phyloP scores from a whole-genome alignment of 35 echinoderm and acorn worm genomes.

The Amphiura filiformis region DNA sequence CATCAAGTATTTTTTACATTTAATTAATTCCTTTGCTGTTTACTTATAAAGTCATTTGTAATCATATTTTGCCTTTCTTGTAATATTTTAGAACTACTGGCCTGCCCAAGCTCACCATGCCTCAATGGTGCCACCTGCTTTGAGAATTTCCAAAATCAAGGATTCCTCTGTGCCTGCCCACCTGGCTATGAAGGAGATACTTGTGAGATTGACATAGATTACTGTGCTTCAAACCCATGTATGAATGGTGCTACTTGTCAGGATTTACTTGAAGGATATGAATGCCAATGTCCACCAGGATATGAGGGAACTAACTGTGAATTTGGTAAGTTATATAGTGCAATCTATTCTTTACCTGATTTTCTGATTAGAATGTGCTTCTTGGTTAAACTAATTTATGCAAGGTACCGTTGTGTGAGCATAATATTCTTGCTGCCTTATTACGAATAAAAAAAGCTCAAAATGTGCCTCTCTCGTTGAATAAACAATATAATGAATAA shows the following conservation, averaged over 20 bases:
- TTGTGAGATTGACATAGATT: slow-evolving; percentile 34
- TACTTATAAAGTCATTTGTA: no score
- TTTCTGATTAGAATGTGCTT: no score
- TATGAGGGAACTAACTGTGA: slow-evolving; percentile 40
- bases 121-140: slow-evolving; percentile 45
- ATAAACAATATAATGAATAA: no score
- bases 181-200: slow-evolving; percentile 23
- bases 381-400: no score
- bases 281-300: slow-evolving; percentile 35
- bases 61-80: no score
- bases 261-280: slow-evolving; percentile 26
- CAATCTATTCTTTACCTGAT: no score
- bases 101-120: slow-evolving; percentile 2
- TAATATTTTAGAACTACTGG: neutral
- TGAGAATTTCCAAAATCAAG: slow-evolving; percentile 23
- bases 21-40: no score
- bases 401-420: no score
- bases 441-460: no score
- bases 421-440: no score
- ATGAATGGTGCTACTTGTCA: slow-evolving; percentile 55
- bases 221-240: slow-evolving; percentile 54
- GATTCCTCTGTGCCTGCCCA: slow-evolving; percentile 21
- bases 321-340: slow-evolving; percentile 17
- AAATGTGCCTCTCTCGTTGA: no score
- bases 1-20: no score